Base-by-base conservation (phyloP, 2,888 invertebrate species). In the Orthosia gracilis region DNA sequence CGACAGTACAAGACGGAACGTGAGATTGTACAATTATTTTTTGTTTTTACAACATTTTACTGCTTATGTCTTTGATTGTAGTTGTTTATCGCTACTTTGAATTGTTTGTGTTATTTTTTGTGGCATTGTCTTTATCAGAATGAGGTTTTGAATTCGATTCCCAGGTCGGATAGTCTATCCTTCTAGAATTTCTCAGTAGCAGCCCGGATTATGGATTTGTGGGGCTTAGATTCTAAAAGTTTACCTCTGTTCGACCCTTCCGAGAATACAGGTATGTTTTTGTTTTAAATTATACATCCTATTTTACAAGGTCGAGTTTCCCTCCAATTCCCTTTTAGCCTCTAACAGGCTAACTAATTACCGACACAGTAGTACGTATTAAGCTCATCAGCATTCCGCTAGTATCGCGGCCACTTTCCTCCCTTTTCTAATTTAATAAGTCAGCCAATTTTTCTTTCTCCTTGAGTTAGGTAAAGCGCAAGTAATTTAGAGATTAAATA, bases 341-440 rank as follows among this genome's bases (percentile, higher is more conserved):
- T 15, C 26, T 18, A 74, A 61, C 26, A 21, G 13, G 0, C 54
- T 11, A 17, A 49, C n/a, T 68, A 49, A 75, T 75, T 76, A 58
- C 26, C 7, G 11, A 64, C 50, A 21, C 45, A 31, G 15, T 45
- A 4, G 45, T n/a, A 49, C 5, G 31, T 23, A 17, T 15, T 15
- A 13, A 57, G 52, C 73, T 78, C 40, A 82, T 83, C 57, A 65
- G 67, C 18, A 83, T 78, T 82, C 83, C 45, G 3, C 26, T 31
- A 13, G 54, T 49, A 50, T 64, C 40, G 40, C n/a, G 47, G 13
- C 58, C 21, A 61, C 17, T 66, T 69, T 17, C 11, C 62, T 50
- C 57, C 13, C 52, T 50, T 54, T 52, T 55, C 63, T 64, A 65
- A 78, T 73, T 69, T 57, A 67, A 67, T 70, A 68, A 69, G 13